These are phyloP conservation scores for Cataglyphis altisquamis DNA, from an alignment of 2,888 invertebrate species.

Conservation along the genomic window DNA sequence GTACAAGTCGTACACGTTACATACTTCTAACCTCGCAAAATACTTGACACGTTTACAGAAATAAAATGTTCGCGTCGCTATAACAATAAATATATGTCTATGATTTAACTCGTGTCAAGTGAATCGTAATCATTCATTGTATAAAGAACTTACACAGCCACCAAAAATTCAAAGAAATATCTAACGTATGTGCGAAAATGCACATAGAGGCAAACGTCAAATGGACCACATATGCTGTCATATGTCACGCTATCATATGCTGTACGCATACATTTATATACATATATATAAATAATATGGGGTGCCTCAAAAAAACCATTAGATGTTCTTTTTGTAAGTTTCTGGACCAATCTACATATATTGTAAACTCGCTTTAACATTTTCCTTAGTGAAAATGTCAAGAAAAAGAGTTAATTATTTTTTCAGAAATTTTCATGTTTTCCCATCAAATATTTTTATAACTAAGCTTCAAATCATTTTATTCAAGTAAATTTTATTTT, in stretches of 20 bases:
- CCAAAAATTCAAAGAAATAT: constrained; percentile 3
- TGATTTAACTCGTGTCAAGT: constrained; percentile 12
- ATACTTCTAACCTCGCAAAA: constrained; percentile 30
- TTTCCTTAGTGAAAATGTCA: no score
- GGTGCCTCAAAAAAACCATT: no score
- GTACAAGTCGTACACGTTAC: background rate
- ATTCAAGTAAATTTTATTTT: no score
- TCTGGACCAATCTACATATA: background rate
- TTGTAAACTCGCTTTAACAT: background rate
- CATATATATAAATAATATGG: no score
- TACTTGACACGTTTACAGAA: background rate
- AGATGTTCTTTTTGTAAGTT: background rate
- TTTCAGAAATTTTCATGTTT: no score
- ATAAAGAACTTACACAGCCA: constrained; percentile 3
- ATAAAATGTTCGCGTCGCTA: background rate
- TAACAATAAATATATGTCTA: background rate
- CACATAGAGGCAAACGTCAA: constrained; percentile 18
- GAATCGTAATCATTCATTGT: background rate
- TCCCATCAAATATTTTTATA: no score
- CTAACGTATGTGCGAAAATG: constrained; percentile 30
- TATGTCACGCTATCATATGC: background rate
- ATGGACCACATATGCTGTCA: background rate
- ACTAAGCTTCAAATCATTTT: no score
- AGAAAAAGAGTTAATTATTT: no score
- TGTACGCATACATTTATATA: no score